A percentile compares a stretch with the other conserved stretches of the same genome.
These are phyloP conservation scores for Tragelaphus scriptus DNA, from an alignment of 2,113 vertebrate genomes.

Conservation along the genomic window DNA sequence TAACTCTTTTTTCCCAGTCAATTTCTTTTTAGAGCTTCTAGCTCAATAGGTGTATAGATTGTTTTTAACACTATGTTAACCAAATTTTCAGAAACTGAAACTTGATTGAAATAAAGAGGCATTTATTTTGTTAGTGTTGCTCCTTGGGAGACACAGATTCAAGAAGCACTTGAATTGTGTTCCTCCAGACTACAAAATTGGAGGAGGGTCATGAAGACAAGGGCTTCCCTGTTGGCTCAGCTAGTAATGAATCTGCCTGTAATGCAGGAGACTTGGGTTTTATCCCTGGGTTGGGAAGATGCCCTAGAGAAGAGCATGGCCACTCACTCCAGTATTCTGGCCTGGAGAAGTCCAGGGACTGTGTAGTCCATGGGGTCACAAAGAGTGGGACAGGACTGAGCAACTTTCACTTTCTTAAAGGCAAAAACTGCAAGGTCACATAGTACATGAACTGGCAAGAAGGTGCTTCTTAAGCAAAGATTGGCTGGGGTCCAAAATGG, in stretches of 20 bases:
- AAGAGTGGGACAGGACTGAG: background rate
- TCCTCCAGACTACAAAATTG: background rate
- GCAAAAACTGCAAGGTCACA: background rate
- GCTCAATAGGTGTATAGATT: background rate
- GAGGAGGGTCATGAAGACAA: background rate
- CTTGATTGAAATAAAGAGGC: background rate
- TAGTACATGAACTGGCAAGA: background rate
- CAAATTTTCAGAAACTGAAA: background rate
- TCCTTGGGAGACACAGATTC: background rate
- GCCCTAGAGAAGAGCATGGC: background rate
- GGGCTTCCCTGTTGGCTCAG: background rate
- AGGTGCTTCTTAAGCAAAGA: background rate
- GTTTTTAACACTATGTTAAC: background rate
- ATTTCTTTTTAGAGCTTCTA: background rate
- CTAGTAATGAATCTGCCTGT: background rate
- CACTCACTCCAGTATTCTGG: background rate
- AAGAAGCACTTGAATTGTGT: background rate
- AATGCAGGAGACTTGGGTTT: accelerated
- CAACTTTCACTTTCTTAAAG: background rate
- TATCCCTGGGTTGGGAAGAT: background rate
- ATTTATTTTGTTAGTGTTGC: background rate
- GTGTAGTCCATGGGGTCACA: background rate
- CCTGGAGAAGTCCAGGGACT: background rate
- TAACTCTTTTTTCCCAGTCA: background rate
- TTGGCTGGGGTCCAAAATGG: background rate